A percentile compares a stretch with the other conserved stretches of the same genome.
Evolutionary conservation across 2,113 vertebrate species (phyloP).

Genomic region (Clarias macrocephalus): DNA sequence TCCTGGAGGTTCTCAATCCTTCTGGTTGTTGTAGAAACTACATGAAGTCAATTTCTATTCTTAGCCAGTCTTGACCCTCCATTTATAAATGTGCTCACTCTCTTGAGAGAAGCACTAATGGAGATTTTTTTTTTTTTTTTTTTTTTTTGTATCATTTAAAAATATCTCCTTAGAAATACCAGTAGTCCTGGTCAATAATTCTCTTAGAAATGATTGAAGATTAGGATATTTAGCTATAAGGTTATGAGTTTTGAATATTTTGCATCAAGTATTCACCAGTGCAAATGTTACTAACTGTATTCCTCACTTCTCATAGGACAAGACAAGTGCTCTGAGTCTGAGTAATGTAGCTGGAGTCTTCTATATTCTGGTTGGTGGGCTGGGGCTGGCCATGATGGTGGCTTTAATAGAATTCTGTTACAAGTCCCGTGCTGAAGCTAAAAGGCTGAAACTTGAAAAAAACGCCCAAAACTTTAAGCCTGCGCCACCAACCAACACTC

Average conservation of each 20-base stretch:
- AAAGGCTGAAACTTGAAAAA: constrained; percentile 99
- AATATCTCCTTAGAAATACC: constrained; percentile 41
- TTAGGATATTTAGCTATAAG: constrained; percentile 30
- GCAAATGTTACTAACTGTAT: constrained; percentile 72
- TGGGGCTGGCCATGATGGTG: constrained; percentile 99
- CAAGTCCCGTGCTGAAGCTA: constrained; percentile 98
- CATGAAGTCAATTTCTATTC: constrained; percentile 18
- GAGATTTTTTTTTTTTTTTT: constrained; percentile 20
- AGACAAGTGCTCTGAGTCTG: constrained; percentile 99
- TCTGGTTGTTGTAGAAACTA: constrained; percentile 57
- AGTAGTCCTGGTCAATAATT: constrained; percentile 53
- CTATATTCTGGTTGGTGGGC: constrained; percentile 99
- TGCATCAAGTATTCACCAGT: constrained; percentile 64
- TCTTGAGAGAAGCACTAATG: constrained; percentile 33
- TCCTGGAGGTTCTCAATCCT: constrained; percentile 58
- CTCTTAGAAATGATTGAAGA: constrained; percentile 38
- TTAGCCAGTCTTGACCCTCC: background rate
- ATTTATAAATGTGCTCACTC: constrained; percentile 16
- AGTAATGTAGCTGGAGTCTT: constrained; percentile 99
- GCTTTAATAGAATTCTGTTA: constrained; percentile 99
- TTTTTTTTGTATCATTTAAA: background rate
- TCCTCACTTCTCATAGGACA: constrained; percentile 97
- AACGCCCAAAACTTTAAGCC: constrained; percentile 99
- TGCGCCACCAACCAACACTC: constrained; percentile 92
- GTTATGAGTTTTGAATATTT: constrained; percentile 49